Base-by-base conservation (phyloP, 2,888 invertebrate species). In the Limenitis camilla region DNA sequence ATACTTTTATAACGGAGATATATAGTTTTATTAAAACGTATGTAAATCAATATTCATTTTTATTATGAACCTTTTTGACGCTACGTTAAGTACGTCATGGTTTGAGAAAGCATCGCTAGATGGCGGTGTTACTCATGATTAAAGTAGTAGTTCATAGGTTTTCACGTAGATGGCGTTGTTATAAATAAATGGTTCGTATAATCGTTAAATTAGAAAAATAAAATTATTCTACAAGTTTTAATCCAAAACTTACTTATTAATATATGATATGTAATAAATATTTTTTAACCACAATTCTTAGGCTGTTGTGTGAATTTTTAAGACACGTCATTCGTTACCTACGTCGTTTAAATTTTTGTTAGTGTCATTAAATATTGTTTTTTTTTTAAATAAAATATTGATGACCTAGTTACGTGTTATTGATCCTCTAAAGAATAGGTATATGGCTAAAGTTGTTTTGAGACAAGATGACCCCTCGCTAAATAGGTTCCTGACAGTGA, bases 401-500 rank as follows among this genome's bases (percentile, higher is more conserved):
- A 11, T 40, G 11, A 48, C 32, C 40, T 28, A 29, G 11, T 38
- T 49, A 38, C 36, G 28, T 27, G 8, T 7, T 38, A 41, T 42
- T 11, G 38, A 39, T 50, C 42, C n/a, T n/a, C n/a, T n/a, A 33
- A 19, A 6, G 8, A 30, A 35, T 35, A 51, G n/a, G n/a, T n/a
- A n/a, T 56, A 48, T 56, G 35, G 30, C 33, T 41, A 50, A 61
- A 56, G 54, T 56, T 56, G 51, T 59, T 55, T 58, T 53, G 65
- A 65, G 64, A 59, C 56, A 58, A 67, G 69, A 67, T 72, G 71
- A 68, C 75, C 67, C 62, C 57, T 60, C 56, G 59, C 57, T 69
- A 69, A 72, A 72, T 77, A 74, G 76, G 73, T 71, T 77, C 76
- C 76, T 82, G 81, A 83, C 79, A 81, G 74, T 78, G 73, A 68